Percentiles rank a stretch among this genome's conserved stretches.
phyloP scores from a whole-genome alignment of 92 coral and sea anemone species.

The Paramuricea clavata region DNA sequence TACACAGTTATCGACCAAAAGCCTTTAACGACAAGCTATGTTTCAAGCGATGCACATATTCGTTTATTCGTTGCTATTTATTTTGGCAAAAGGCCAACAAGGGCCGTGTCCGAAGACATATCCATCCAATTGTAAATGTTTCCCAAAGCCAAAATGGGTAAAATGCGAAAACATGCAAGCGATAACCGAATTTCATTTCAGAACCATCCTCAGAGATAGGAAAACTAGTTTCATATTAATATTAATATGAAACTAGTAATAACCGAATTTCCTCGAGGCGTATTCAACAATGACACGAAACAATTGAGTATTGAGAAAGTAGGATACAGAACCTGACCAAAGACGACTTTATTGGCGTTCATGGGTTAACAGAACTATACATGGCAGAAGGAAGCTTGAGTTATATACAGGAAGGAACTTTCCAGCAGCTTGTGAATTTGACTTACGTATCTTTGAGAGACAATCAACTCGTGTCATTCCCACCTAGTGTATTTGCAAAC shows the following conservation, averaged over 20 bases:
- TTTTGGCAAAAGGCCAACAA: neutral
- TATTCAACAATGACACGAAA: conserved; percentile 23
- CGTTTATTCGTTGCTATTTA: neutral
- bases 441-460: neutral
- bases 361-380: neutral
- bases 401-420: neutral
- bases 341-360: neutral
- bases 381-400: neutral
- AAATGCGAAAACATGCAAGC: neutral
- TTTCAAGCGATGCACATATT: neutral
- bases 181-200: neutral
- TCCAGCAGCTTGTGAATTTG: conserved; percentile 8
- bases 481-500: neutral
- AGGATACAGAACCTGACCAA: neutral
- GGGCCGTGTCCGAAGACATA: neutral
- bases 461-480: neutral
- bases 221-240: too few relatives aligned
- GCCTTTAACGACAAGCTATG: too few relatives aligned
- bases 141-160: neutral
- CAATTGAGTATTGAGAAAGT: neutral
- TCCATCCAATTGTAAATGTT: neutral
- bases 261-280: neutral
- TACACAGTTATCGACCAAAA: too few relatives aligned
- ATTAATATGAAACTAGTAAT: too few relatives aligned
- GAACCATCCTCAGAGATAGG: too few relatives aligned